Evolutionary conservation across 2,797 vertebrate genomes (phyloP).

Genomic region (Gobionotothen gibberifrons): DNA sequence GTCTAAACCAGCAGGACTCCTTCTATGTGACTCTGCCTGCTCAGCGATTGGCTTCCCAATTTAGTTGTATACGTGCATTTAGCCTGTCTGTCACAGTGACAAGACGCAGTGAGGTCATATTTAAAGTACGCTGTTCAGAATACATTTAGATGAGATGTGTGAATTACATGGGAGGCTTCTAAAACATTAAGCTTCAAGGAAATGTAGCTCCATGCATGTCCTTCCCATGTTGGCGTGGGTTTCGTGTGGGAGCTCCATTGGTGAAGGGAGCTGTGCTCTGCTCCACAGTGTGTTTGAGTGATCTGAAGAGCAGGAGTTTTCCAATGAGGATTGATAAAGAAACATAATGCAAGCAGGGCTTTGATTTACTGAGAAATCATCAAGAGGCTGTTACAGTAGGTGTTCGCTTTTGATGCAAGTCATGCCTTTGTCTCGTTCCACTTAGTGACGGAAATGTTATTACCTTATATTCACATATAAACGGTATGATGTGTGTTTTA

Average conservation of each 20-base stretch:
- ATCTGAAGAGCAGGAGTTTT: slow-evolving; percentile 18
- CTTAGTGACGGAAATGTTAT: too few species aligned
- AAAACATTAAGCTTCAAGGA: neutral
- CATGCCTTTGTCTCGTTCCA: too few species aligned
- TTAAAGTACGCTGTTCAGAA: slow-evolving; percentile 19
- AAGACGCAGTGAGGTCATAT: slow-evolving; percentile 24
- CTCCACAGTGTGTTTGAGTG: slow-evolving; percentile 22
- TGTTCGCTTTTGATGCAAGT: too few species aligned
- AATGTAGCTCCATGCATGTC: neutral
- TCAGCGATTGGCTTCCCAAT: slow-evolving; percentile 12
- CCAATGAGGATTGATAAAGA: neutral
- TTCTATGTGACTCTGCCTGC: slow-evolving; percentile 36
- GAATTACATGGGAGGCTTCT: slow-evolving; percentile 7
- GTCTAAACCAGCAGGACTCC: slow-evolving; percentile 61
- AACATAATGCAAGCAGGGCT: slow-evolving; percentile 7
- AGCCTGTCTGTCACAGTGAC: slow-evolving; percentile 30
- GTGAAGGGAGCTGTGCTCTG: slow-evolving; percentile 3
- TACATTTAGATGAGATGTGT: slow-evolving; percentile 12
- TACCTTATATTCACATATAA: too few species aligned
- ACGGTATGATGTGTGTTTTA: too few species aligned
- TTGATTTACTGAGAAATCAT: slow-evolving; percentile 7
- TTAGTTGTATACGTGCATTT: slow-evolving; percentile 45
- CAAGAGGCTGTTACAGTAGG: neutral
- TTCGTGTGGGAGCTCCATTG: neutral
- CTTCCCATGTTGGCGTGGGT: neutral